Conservation (phyloP, 2,888 invertebrate species). For the Sarcophaga caerulescens region DNA sequence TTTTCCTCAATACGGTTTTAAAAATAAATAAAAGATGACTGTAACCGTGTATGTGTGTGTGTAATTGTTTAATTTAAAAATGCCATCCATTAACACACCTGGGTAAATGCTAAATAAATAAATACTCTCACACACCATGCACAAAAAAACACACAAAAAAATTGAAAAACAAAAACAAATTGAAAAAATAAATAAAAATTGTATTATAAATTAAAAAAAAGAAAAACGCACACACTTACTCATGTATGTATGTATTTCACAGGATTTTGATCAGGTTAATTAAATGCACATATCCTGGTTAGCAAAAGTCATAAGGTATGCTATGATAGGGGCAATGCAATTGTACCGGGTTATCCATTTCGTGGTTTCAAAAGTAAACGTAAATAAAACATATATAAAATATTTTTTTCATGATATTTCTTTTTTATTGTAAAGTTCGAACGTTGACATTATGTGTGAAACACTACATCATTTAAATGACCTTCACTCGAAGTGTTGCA, state of each 20-base stretch:
- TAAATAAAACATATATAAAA: too few species aligned
- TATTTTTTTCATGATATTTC: too few species aligned
- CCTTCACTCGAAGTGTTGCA: too few species aligned
- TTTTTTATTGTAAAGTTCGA: too few species aligned
- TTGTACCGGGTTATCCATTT: too few species aligned
- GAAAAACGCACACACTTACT: too few species aligned
- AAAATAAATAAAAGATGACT: background rate
- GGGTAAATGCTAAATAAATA: slow-evolving; percentile 54
- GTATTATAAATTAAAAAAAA: slow-evolving; percentile 19
- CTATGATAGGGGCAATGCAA: too few species aligned
- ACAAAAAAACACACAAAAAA: background rate
- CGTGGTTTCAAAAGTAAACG: too few species aligned
- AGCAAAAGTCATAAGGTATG: background rate
- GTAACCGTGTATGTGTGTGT: background rate
- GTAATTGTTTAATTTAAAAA: slow-evolving; percentile 47
- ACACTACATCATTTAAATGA: too few species aligned
- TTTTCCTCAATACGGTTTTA: background rate
- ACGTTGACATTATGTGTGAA: too few species aligned
- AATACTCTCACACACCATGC: background rate
- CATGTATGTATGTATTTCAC: slow-evolving; percentile 23
- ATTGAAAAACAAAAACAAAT: background rate
- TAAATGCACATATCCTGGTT: slow-evolving; percentile 35
- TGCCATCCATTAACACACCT: slow-evolving; percentile 57
- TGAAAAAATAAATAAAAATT: background rate
- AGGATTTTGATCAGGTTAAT: slow-evolving; percentile 63